Percentiles rank a stretch among this genome's conserved stretches.
phyloP scores from a whole-genome alignment of 2,797 vertebrate species.

The Pogoniulus pusillus region DNA sequence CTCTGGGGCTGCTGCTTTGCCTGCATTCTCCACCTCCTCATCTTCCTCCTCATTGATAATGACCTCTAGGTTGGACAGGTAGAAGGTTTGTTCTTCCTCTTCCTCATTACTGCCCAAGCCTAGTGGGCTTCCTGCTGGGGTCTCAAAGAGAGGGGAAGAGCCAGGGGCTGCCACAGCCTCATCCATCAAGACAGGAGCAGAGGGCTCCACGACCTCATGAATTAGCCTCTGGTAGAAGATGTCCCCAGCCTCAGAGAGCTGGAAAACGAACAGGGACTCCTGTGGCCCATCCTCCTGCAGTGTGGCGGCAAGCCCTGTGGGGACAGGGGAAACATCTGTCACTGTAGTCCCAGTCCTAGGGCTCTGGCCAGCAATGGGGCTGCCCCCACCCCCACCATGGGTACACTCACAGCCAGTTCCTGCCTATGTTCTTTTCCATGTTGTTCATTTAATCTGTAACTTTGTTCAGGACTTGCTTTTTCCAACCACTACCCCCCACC shows the following conservation, averaged over 20 bases:
- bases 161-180: not conserved
- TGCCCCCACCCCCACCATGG: accelerated
- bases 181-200: not conserved
- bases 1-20: not conserved
- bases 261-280: constrained; percentile 80
- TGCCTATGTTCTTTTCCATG: accelerated
- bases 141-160: not conserved
- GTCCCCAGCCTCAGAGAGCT: constrained; percentile 87
- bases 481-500: not conserved
- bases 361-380: not conserved
- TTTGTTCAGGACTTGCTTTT: not conserved
- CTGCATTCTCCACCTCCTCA: not conserved
- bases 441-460: not conserved
- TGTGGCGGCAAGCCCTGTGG: constrained; percentile 78
- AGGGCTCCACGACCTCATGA: accelerated
- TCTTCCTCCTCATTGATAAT: not conserved
- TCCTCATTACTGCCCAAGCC: not conserved
- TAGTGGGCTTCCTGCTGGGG: not conserved
- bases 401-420: not conserved
- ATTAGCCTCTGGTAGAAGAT: constrained; percentile 85
- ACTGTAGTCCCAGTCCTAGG: accelerated
- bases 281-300: not conserved
- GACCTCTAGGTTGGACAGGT: constrained; percentile 27
- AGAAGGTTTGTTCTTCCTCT: constrained; percentile 26
- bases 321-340: not conserved